These are phyloP conservation scores for Sminthurinus aureus DNA, from an alignment of 2,888 invertebrate genomes.

Conservation along the genomic window DNA sequence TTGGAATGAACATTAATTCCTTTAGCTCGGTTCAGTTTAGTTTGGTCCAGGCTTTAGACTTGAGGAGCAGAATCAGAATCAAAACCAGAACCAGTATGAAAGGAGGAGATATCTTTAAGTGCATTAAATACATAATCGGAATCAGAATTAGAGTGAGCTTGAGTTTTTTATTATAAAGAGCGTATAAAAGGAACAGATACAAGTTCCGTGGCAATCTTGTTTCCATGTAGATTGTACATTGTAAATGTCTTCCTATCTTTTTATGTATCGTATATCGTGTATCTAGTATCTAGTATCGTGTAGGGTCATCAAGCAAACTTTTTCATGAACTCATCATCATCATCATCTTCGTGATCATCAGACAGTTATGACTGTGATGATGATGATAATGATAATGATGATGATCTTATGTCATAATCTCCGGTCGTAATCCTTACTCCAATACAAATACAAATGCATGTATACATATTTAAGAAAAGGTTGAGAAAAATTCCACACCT, in stretches of 20 bases:
- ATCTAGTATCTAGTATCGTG: conserved; percentile 11
- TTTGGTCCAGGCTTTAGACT: no score
- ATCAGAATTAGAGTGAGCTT: background rate
- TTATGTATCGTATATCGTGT: no score
- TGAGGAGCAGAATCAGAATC: no score
- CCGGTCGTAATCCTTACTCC: conserved; percentile 29
- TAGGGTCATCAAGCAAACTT: conserved; percentile 42
- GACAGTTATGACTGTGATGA: no score
- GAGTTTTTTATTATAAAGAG: background rate
- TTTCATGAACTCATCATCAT: conserved; percentile 58
- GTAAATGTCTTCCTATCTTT: background rate
- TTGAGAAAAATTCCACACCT: conserved; percentile 41
- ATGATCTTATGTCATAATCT: conserved; percentile 49
- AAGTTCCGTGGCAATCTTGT: background rate
- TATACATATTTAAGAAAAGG: background rate
- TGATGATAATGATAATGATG: no score
- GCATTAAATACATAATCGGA: no score
- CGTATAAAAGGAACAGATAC: background rate
- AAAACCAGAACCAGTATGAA: no score
- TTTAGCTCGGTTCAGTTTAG: no score
- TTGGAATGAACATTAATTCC: no score
- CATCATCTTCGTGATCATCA: conserved; percentile 45
- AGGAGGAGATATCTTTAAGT: no score
- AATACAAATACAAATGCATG: no score
- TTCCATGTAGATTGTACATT: no score